Percentiles rank a stretch among this genome's conserved stretches.
phyloP scores from a whole-genome alignment of 2,888 invertebrate genomes.

The Epistrophe grossulariae region DNA sequence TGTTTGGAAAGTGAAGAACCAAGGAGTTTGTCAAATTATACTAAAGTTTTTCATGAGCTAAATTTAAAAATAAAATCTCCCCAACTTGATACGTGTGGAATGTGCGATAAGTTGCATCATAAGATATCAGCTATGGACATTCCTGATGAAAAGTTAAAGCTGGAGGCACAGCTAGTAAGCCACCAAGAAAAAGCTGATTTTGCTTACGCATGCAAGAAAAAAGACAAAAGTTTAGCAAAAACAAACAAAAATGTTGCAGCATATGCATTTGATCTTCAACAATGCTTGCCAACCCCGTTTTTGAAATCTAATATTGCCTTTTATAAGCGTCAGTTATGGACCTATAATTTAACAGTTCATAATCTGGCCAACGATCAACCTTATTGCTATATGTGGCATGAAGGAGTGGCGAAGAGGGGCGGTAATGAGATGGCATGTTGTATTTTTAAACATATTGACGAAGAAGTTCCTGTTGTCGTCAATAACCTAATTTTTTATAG shows the following conservation, averaged over 20 bases:
- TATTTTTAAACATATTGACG: slow-evolving; percentile 11
- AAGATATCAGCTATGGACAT: slow-evolving; percentile 6
- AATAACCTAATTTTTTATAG: slow-evolving; percentile 24
- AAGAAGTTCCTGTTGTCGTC: slow-evolving; percentile 12
- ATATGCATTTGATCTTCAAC: slow-evolving; percentile 35
- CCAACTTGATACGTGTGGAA: slow-evolving; percentile 19
- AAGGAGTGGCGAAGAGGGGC: neutral
- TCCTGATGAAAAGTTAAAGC: neutral
- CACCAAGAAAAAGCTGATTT: slow-evolving; percentile 15
- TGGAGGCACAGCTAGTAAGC: neutral
- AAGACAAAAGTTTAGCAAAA: slow-evolving; percentile 1
- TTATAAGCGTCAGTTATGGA: slow-evolving; percentile 39
- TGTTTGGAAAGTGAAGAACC: neutral
- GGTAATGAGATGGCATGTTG: neutral
- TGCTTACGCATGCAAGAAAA: neutral
- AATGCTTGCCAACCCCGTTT: slow-evolving; percentile 10
- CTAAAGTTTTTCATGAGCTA: neutral
- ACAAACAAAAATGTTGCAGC: slow-evolving; percentile 10
- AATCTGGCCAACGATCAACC: neutral
- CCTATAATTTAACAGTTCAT: slow-evolving; percentile 17
- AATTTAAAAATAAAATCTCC: slow-evolving; percentile 20
- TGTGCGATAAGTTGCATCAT: slow-evolving; percentile 15
- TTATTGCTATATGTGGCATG: neutral
- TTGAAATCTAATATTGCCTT: slow-evolving; percentile 30
- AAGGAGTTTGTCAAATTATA: neutral